Evolutionary conservation across 2,888 invertebrate species (phyloP), one percentile per base, ranked within the genome.

Genomic region (Drosophila paucipuncta): DNA sequence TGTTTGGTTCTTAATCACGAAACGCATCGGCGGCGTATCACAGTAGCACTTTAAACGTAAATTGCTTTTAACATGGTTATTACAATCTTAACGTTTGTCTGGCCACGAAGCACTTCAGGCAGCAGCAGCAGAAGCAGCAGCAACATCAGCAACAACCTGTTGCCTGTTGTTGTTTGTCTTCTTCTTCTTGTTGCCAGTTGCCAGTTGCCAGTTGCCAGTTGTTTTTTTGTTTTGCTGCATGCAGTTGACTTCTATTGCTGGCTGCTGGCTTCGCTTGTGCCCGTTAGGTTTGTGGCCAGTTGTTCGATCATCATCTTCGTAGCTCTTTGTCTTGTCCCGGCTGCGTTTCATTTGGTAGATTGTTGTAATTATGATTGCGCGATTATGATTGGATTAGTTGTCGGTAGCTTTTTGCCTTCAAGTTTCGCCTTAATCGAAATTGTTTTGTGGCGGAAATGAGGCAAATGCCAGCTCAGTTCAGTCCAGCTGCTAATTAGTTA

Each of bases 41-140:
- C 92, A 89, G 92, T 92, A 92, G 92, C 92, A 91, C 86, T 90
- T 91, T 90, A 87, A 92, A 92, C 92, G 92, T 92, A 92, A 92
- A 92, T 92, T 92, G 92, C 92, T 92, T 92, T 92, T 92, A 90
- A 90, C 91, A 91, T 90, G 90, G 88, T 90, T 91, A 91, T 90
- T 91, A 90, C 90, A 88, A 90, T 91, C 90, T 91, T 86, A 89
- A 89, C 88, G 88, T 88, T 90, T 88, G 90, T 85, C 79, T 79
- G 85, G 84, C 89, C 84, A 82, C 77, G 84, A 83, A 89, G 89
- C 85, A 85, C 85, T 85, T 86, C 69, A 84, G 89, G 87, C 84
- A 69, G 67, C 79, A 47, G 74, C 85, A 47, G 86, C 84, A 69
- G 67, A 79, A 43, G 74, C 85, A 49, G 4, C 82, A 41, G 39